Conservation (phyloP, 2,113 vertebrate species). For the Microtus ochrogaster region DNA sequence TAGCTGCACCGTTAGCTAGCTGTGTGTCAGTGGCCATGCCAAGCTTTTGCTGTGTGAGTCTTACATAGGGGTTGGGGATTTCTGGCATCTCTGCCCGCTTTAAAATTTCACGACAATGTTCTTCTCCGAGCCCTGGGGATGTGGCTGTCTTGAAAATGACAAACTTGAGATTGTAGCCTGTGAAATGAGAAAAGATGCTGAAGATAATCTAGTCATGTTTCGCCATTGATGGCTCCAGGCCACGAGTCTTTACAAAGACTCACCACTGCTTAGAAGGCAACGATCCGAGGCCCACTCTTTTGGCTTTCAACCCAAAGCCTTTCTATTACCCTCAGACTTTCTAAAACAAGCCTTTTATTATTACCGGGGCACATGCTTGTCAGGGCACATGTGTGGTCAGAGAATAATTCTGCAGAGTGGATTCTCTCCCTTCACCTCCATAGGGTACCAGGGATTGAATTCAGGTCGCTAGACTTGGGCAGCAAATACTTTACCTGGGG, state of each 20-base stretch:
- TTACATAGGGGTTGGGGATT: not conserved
- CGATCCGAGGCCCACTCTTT: not conserved
- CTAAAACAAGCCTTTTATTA: not conserved
- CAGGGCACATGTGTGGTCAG: not conserved
- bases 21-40: not conserved
- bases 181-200: not conserved
- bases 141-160: not conserved
- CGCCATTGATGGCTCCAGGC: not conserved
- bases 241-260: not conserved
- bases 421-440: not conserved
- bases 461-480: not conserved
- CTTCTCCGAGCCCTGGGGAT: not conserved
- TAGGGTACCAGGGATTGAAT: not conserved
- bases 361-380: not conserved
- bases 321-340: not conserved
- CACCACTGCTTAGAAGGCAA: not conserved
- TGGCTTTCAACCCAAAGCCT: not conserved
- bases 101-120: not conserved
- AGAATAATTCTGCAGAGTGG: not conserved
- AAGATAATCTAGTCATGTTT: not conserved
- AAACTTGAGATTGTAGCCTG: slow-evolving; percentile 5
- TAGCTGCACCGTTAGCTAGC: not conserved
- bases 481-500: not conserved
- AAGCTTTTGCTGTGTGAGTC: not conserved
- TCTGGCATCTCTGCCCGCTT: not conserved